phyloP scores from a whole-genome alignment of 2,888 invertebrate genomes.

The Eupithecia dodoneata region DNA sequence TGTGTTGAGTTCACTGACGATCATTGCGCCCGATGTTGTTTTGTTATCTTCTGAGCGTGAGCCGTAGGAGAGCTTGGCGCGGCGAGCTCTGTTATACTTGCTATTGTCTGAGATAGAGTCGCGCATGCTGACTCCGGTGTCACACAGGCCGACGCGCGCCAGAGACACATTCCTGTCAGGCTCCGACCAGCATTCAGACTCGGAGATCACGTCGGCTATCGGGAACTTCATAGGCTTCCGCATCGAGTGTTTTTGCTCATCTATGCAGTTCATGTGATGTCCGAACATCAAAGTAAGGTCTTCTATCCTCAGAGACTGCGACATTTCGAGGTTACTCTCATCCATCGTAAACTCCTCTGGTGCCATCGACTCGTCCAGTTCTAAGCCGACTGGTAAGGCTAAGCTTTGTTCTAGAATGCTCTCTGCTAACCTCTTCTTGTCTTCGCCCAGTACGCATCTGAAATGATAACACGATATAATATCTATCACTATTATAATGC shows the following conservation, averaged over 20 bases:
- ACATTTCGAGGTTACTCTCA: slow-evolving; percentile 74
- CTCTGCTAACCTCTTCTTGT: slow-evolving; percentile 78
- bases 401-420: slow-evolving; percentile 80
- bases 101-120: slow-evolving; percentile 68
- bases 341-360: slow-evolving; percentile 77
- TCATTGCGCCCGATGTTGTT: slow-evolving; percentile 80
- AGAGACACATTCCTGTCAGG: slow-evolving; percentile 92
- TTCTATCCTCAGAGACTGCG: slow-evolving; percentile 74
- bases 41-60: slow-evolving; percentile 75
- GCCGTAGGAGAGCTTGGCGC: slow-evolving; percentile 73
- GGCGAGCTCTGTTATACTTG: slow-evolving; percentile 63
- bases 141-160: slow-evolving; percentile 88
- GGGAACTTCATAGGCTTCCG: slow-evolving; percentile 60
- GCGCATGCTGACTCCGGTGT: slow-evolving; percentile 61
- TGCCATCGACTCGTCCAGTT: slow-evolving; percentile 78
- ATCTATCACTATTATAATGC: not conserved
- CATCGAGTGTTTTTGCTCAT: slow-evolving; percentile 57
- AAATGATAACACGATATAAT: not conserved
- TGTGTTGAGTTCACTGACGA: slow-evolving; percentile 71
- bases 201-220: slow-evolving; percentile 77
- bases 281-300: slow-evolving; percentile 80
- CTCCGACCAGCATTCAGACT: slow-evolving; percentile 95
- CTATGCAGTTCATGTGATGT: slow-evolving; percentile 69
- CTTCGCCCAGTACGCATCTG: slow-evolving; percentile 80
- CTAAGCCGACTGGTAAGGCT: slow-evolving; percentile 76